Evolutionary conservation across 2,113 vertebrate genomes (phyloP).

Genomic region (Leiothrix lutea): DNA sequence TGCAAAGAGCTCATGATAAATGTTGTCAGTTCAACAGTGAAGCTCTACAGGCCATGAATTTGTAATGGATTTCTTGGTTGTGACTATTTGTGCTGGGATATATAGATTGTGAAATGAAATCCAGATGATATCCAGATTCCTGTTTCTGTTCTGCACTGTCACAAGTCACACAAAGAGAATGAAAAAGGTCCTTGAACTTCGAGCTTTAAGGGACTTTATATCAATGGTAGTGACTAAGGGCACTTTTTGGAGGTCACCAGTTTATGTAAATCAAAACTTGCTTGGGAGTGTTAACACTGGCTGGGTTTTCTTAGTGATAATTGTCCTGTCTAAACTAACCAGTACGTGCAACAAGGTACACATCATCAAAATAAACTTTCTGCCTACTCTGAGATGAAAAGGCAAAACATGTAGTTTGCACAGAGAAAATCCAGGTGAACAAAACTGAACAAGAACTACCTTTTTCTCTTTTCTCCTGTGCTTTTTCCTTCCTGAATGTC

Average conservation of each 20-base stretch:
- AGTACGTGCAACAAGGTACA: neutral
- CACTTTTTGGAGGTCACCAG: neutral
- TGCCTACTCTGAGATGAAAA: neutral
- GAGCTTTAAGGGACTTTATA: neutral
- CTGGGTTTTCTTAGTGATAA: neutral
- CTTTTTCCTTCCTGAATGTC: neutral
- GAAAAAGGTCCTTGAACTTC: neutral
- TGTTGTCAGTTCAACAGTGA: conserved; percentile 54
- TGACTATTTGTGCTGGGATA: neutral
- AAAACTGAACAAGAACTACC: neutral
- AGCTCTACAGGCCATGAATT: conserved; percentile 36
- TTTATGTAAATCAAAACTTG: neutral
- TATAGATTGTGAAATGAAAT: conserved; percentile 22
- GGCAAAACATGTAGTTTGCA: neutral
- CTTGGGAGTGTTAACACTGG: neutral
- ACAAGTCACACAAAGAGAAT: neutral
- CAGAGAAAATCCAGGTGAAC: neutral
- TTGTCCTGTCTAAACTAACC: neutral
- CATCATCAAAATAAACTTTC: neutral
- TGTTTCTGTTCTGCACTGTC: neutral
- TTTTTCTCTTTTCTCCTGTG: neutral
- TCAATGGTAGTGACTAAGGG: neutral
- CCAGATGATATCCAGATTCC: conserved; percentile 8
- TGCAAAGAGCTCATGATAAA: conserved; percentile 49
- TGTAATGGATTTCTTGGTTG: conserved; percentile 39